Percentiles rank a stretch among this genome's conserved stretches.
phyloP scores from a whole-genome alignment of 2,113 vertebrate genomes.

The Cichladusa arquata region DNA sequence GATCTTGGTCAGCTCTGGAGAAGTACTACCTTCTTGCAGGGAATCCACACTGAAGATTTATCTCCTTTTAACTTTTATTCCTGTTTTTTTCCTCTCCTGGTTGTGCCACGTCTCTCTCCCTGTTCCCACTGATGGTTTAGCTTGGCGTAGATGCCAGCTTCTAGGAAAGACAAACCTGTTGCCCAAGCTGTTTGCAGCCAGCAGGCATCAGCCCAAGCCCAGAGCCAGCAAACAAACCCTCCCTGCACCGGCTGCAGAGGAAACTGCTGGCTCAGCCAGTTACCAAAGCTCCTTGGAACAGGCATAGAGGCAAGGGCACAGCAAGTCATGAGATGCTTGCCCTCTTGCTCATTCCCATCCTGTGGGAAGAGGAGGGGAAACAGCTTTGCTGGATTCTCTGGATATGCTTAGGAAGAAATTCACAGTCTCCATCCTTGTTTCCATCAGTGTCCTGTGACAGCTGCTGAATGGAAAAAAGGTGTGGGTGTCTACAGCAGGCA shows the following conservation, averaged over 20 bases:
- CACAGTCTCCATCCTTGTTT: neutral
- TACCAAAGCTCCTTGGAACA: neutral
- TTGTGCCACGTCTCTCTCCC: neutral
- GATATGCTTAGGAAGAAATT: conserved; percentile 9
- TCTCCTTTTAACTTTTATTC: neutral
- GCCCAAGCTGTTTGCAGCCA: neutral
- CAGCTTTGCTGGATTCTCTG: neutral
- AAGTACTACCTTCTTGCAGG: neutral
- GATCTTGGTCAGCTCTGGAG: neutral
- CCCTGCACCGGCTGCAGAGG: rapidly evolving
- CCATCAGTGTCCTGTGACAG: neutral
- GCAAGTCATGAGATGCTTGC: neutral
- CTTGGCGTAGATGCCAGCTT: neutral
- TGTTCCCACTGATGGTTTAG: neutral
- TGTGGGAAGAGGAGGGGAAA: neutral
- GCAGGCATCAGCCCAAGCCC: neutral
- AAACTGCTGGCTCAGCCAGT: neutral
- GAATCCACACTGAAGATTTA: neutral
- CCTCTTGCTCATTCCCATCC: neutral
- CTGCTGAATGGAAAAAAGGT: rapidly evolving
- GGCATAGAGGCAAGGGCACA: neutral
- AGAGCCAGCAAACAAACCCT: neutral
- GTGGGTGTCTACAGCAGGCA: rapidly evolving
- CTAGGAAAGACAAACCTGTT: neutral
- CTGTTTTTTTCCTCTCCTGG: neutral